Evolutionary conservation across 2,113 vertebrate species (phyloP).

Genomic region (Psephotus haematonotus): DNA sequence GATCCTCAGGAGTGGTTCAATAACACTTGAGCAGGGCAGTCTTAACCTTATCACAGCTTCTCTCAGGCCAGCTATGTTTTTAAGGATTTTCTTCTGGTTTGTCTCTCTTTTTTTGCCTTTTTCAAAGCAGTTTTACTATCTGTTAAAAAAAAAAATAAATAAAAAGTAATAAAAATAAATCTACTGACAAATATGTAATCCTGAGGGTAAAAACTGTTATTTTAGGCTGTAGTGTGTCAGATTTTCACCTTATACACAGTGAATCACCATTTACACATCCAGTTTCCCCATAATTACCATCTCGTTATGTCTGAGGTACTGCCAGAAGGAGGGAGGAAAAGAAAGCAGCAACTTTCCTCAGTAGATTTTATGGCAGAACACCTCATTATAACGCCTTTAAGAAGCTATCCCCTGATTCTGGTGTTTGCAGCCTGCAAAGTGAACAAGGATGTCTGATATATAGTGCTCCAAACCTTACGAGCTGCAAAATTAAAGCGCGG

Average conservation of each 20-base stretch:
- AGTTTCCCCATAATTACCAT: not conserved
- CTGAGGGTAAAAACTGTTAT: not conserved
- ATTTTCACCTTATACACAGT: not conserved
- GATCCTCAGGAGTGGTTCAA: not conserved
- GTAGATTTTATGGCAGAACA: not conserved
- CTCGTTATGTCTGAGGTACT: not conserved
- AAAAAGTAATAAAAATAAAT: not conserved
- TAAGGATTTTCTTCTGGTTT: not conserved
- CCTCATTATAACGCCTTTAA: not conserved
- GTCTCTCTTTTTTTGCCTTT: not conserved
- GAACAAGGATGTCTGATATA: not conserved
- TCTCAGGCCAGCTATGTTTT: not conserved
- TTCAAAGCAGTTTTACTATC: not conserved
- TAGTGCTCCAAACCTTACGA: not conserved
- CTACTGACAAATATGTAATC: not conserved
- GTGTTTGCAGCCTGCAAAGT: not conserved
- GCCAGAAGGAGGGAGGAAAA: not conserved
- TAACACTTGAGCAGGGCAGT: not conserved
- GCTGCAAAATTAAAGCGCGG: not conserved
- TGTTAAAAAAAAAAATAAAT: not conserved
- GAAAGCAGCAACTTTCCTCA: not conserved
- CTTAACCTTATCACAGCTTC: not conserved
- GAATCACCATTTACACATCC: not conserved
- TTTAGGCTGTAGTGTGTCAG: not conserved
- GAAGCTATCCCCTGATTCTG: not conserved